Percentiles rank a stretch among this genome's conserved stretches.
Evolutionary conservation across 2,888 invertebrate species (phyloP).

Genomic region (Onthophagus sagittarius): DNA sequence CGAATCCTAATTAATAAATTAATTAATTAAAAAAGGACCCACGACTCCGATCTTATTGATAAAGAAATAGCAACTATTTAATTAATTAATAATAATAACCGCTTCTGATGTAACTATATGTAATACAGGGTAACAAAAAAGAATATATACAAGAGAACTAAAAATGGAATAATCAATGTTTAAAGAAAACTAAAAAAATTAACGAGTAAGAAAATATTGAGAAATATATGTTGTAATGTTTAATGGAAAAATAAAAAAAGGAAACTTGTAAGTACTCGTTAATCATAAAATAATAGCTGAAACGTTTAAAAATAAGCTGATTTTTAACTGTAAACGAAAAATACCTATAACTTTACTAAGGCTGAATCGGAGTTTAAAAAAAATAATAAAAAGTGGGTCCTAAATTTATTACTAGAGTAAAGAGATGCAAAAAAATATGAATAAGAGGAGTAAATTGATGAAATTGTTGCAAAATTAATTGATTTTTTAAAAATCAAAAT

Average conservation of each 20-base stretch:
- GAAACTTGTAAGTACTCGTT: no score
- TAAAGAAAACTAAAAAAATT: background rate
- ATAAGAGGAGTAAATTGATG: background rate
- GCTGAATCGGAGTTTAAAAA: background rate
- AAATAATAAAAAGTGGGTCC: background rate
- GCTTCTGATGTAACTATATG: background rate
- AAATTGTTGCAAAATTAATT: no score
- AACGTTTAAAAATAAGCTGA: background rate
- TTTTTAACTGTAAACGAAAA: background rate
- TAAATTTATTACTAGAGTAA: constrained; percentile 7
- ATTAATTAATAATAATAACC: background rate
- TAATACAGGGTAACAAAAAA: background rate
- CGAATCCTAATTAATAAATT: background rate
- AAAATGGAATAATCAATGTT: background rate
- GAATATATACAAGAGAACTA: background rate
- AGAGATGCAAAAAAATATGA: constrained; percentile 13
- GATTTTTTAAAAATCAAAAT: no score
- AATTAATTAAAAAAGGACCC: background rate
- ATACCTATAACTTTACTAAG: background rate
- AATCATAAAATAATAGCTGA: background rate
- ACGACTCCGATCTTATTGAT: background rate
- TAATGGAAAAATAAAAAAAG: background rate
- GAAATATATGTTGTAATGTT: background rate
- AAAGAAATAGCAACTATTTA: background rate
- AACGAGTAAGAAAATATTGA: no score